Percentiles rank a stretch among this genome's conserved stretches.
Evolutionary conservation across 2,888 invertebrate species (phyloP).

Genomic region (Diogma glabrata): DNA sequence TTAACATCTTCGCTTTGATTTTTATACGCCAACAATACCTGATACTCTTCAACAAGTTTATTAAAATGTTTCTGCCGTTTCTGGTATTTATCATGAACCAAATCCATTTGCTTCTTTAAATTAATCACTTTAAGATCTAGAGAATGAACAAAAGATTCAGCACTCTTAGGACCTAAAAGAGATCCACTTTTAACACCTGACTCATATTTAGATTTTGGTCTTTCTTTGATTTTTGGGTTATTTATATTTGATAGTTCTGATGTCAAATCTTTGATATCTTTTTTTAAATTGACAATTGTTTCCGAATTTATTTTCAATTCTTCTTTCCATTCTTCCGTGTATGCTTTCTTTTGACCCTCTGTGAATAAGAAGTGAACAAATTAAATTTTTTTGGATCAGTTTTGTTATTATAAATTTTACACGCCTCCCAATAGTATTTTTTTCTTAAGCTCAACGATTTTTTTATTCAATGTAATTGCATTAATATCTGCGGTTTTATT

Average conservation of each 20-base stretch:
- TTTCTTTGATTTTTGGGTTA: slow-evolving; percentile 30
- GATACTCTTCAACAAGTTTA: slow-evolving; percentile 48
- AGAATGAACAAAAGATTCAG: slow-evolving; percentile 40
- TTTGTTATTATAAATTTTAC: slow-evolving; percentile 15
- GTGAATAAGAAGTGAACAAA: slow-evolving; percentile 18
- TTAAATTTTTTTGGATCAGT: slow-evolving; percentile 12
- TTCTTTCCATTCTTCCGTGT: slow-evolving; percentile 67
- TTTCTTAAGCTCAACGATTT: slow-evolving; percentile 76
- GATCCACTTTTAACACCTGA: slow-evolving; percentile 33
- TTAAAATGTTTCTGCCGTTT: slow-evolving; percentile 47
- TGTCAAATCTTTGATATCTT: slow-evolving; percentile 54
- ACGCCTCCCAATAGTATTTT: slow-evolving; percentile 73
- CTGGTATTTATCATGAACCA: slow-evolving; percentile 56
- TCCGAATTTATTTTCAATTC: slow-evolving; percentile 61
- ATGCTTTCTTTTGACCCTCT: slow-evolving; percentile 80
- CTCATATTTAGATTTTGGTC: slow-evolving; percentile 23
- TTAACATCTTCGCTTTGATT: slow-evolving; percentile 31
- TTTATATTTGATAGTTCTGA: slow-evolving; percentile 39
- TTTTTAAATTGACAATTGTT: slow-evolving; percentile 57
- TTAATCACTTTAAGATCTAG: slow-evolving; percentile 57
- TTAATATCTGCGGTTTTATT: background rate
- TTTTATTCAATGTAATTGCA: slow-evolving; percentile 42
- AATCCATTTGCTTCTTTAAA: slow-evolving; percentile 58
- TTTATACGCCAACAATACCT: slow-evolving; percentile 46
- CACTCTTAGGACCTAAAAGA: slow-evolving; percentile 39